Conservation (phyloP, 2,888 invertebrate genomes). For the Euspilapteryx auroguttella region DNA sequence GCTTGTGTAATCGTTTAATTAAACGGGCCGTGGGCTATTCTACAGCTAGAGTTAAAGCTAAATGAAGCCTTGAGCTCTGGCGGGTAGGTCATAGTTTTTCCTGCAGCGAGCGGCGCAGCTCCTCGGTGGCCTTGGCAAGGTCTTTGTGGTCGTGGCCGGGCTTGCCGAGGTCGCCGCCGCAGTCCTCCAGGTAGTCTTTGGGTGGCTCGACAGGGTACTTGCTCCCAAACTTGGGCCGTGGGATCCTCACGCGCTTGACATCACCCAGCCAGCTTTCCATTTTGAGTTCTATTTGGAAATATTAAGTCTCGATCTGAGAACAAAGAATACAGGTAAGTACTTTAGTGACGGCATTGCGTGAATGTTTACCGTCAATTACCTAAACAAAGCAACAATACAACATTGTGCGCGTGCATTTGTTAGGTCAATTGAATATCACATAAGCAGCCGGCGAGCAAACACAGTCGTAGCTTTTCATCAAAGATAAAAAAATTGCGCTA, state of each 20-base stretch:
- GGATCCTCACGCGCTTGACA: conserved; percentile 81
- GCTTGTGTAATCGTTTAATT: conserved; percentile 12
- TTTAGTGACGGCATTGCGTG: too few relatives aligned
- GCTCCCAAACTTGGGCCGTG: conserved; percentile 79
- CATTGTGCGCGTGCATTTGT: too few relatives aligned
- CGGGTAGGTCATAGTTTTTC: conserved; percentile 72
- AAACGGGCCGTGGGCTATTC: conserved; percentile 11
- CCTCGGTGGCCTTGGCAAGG: conserved; percentile 72
- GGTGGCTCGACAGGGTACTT: conserved; percentile 74
- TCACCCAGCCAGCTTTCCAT: conserved; percentile 88
- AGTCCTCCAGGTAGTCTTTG: conserved; percentile 75
- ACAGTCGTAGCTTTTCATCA: too few relatives aligned
- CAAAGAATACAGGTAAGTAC: too few relatives aligned
- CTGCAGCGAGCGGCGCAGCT: conserved; percentile 73
- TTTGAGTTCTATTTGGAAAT: too few relatives aligned
- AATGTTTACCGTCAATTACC: too few relatives aligned
- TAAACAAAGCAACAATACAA: too few relatives aligned
- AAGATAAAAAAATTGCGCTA: too few relatives aligned
- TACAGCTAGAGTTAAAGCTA: conserved; percentile 15
- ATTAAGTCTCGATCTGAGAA: too few relatives aligned
- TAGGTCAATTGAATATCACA: too few relatives aligned
- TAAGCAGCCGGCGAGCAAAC: too few relatives aligned
- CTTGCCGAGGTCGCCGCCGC: conserved; percentile 55
- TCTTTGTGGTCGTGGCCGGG: conserved; percentile 51
- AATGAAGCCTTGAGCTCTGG: conserved; percentile 12